Evolutionary conservation across 1,140 invertebrate species (phyloP).

Genomic region (Philaenus spumarius): DNA sequence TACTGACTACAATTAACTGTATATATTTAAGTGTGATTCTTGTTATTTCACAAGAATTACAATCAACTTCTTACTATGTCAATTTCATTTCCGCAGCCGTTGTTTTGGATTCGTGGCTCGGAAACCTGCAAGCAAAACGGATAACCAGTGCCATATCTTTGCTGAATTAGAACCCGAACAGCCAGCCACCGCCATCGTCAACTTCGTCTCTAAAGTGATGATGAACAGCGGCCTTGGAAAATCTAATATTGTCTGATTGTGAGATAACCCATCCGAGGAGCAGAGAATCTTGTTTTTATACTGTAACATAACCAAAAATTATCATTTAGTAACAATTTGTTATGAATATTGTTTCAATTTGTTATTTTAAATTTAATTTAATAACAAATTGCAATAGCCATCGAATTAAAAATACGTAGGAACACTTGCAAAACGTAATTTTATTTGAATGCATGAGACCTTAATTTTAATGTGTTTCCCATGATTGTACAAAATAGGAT

Average conservation of each 20-base stretch:
- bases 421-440: not conserved
- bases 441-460: not conserved
- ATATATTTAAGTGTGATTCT: too few species aligned
- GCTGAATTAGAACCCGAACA: conserved; percentile 92
- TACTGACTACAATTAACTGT: too few species aligned
- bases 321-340: not conserved
- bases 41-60: too few species aligned
- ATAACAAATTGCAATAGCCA: not conserved
- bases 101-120: conserved; percentile 93
- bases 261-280: not conserved
- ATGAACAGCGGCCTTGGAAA: conserved; percentile 37
- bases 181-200: conserved; percentile 90
- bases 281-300: not conserved
- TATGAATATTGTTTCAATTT: not conserved
- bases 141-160: conserved; percentile 96
- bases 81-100: conserved; percentile 60
- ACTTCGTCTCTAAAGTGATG: conserved; percentile 91
- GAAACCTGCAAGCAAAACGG: conserved; percentile 65
- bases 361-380: not conserved
- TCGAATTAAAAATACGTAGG: not conserved
- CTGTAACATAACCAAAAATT: not conserved
- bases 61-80: too few species aligned
- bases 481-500: too few species aligned
- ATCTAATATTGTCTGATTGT: conserved; percentile 15
- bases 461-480: too few species aligned